Evolutionary conservation across 1,140 invertebrate species (phyloP), one percentile per base, ranked within the genome.

Genomic region (Drosophila pseudoobscura): DNA sequence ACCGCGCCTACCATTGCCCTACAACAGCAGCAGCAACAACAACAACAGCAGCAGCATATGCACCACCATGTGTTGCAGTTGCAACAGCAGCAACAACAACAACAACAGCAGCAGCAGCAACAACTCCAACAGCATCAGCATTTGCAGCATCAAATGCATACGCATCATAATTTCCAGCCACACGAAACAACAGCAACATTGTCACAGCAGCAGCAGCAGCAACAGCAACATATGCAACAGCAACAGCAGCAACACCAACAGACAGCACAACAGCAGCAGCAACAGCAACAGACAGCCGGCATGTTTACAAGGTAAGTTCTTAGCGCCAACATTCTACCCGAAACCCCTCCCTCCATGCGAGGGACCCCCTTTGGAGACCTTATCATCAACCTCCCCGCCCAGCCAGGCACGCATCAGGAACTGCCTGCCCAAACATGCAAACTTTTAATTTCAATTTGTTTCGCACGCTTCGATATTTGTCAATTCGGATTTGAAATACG

Each of bases 251-350:
- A 79, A 6, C 79, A 85, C 44, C 82, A 87, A 56, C 85, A 89
- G 45, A 56, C 75, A 56, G 9, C 78, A 68, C 45, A 58, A 55
- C 75, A 78, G 43, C 50, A 71, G 35, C 62, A 66, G 26, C 59
- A 62, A 7, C 74, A 77, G 62, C 83, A 89, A 62, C 65, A 84
- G 60, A 69, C 80, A 76, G 60, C 89, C 60, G 78, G 89, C 73
- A 90, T 90, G 89, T 90, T 90, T 82, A 90, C 89, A 73, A 80
- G 89, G 89, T 90, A 77, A 89, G 84, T 89, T 75, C 65, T 89
- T 87, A 89, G 84, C 83, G 82, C 82, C 83, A 75, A 79, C 78
- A 80, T 61, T 59, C 20, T 44, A 52, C 64, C 61, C 51, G 47
- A 24, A 53, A 52, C 47, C 53, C 53, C 8, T 35, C 57, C 51